Evolutionary conservation across 2,797 vertebrate genomes (phyloP).

Genomic region (Melanotaenia maccullochi): DNA sequence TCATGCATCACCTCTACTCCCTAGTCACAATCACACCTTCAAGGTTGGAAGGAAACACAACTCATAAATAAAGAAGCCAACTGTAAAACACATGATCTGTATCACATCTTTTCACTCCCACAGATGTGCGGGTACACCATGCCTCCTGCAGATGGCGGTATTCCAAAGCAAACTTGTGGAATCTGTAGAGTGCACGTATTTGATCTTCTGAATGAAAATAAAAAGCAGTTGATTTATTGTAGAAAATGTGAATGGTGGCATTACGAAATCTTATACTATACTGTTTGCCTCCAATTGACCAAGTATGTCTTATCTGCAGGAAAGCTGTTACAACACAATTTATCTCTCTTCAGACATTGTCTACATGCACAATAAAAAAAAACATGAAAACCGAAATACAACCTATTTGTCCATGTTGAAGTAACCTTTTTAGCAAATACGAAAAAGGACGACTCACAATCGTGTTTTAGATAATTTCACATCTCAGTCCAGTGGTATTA

Average conservation of each 20-base stretch:
- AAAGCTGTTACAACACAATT: background rate
- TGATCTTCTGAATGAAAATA: constrained; percentile 32
- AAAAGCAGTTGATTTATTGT: constrained; percentile 4
- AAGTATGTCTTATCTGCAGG: background rate
- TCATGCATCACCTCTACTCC: background rate
- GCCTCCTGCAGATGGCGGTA: constrained; percentile 70
- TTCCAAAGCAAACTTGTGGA: constrained; percentile 59
- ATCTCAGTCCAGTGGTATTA: constrained; percentile 40
- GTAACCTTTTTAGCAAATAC: constrained; percentile 12
- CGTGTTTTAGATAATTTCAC: constrained; percentile 23
- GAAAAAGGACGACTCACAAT: constrained; percentile 22
- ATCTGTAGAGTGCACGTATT: background rate
- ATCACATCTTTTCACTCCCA: background rate
- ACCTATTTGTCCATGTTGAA: constrained; percentile 5
- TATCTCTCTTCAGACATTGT: constrained; percentile 1
- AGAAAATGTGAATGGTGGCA: constrained; percentile 21
- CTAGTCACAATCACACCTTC: background rate
- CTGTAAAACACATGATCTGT: background rate
- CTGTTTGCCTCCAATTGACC: background rate
- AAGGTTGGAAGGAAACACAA: constrained; percentile 1
- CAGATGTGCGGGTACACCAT: constrained; percentile 2
- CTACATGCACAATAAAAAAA: background rate
- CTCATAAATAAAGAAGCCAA: constrained; percentile 6
- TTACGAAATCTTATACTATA: background rate
- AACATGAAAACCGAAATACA: background rate